These are phyloP conservation scores for Phoeniculus purpureus DNA, from an alignment of 2,797 vertebrate genomes.

Conservation along the genomic window DNA sequence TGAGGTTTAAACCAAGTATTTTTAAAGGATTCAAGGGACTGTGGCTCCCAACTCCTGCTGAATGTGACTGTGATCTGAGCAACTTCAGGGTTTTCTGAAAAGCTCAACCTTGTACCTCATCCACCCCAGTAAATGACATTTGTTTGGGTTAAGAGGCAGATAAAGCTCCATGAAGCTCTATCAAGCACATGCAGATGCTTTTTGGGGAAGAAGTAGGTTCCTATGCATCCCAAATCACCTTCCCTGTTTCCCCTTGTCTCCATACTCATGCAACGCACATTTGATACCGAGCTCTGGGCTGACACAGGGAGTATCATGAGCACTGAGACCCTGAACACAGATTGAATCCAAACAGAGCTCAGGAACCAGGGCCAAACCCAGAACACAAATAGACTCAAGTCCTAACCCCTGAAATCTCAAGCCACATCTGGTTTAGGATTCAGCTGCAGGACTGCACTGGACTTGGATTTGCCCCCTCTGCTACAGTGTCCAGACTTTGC, in stretches of 20 bases:
- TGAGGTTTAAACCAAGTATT: not conserved
- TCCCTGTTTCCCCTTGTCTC: not conserved
- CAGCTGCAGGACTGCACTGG: not conserved
- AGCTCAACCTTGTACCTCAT: not conserved
- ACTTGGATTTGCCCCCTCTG: not conserved
- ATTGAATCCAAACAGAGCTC: not conserved
- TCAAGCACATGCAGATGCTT: not conserved
- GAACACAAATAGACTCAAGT: not conserved
- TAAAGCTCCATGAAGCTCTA: not conserved
- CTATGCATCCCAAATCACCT: not conserved
- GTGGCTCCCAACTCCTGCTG: not conserved
- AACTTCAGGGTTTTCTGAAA: not conserved
- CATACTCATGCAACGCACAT: accelerated
- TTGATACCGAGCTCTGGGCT: not conserved
- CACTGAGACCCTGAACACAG: not conserved
- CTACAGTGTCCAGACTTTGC: not conserved
- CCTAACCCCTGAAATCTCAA: not conserved
- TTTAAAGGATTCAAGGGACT: not conserved
- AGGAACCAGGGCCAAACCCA: not conserved
- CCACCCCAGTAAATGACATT: not conserved
- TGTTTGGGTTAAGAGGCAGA: not conserved
- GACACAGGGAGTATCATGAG: not conserved
- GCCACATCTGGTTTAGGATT: not conserved
- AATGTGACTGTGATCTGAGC: not conserved
- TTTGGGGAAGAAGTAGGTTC: not conserved